These are phyloP conservation scores for Ephydatia muelleri DNA, from an alignment of 37 sponge, comb jelly and placozoan genomes.

Conservation along the genomic window DNA sequence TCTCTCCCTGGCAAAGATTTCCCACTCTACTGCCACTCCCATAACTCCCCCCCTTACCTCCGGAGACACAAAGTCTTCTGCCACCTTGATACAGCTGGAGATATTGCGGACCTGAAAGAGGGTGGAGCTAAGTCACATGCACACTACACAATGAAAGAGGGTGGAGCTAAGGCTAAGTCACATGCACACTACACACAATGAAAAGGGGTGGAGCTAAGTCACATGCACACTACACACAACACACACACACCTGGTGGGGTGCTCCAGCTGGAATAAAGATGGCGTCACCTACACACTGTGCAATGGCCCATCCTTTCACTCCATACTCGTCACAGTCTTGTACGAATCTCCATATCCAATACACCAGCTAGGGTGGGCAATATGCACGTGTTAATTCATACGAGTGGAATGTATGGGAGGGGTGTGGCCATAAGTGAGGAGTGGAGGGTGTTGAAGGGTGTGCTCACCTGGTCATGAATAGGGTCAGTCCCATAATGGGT, in stretches of 20 bases:
- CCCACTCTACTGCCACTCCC: no score
- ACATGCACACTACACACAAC: neutral
- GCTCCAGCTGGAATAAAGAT: conserved; percentile 98
- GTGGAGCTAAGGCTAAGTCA: conserved; percentile 7
- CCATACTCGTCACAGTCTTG: conserved; percentile 84
- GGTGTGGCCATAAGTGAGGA: no score
- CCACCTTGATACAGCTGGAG: conserved; percentile 89
- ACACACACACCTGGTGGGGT: conserved; percentile 87
- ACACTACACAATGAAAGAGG: neutral
- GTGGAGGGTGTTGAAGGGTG: no score
- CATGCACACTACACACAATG: no score
- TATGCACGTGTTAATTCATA: no score
- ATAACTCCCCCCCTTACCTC: conserved; percentile 54
- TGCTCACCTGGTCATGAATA: conserved; percentile 88
- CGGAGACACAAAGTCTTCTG: conserved; percentile 97
- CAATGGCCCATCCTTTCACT: conserved; percentile 90
- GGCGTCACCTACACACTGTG: conserved; percentile 93
- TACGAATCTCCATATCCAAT: conserved; percentile 81
- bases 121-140: no score
- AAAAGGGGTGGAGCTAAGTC: neutral
- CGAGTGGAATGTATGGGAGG: no score
- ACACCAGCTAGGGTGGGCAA: conserved; percentile 70
- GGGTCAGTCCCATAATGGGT: conserved; percentile 57
- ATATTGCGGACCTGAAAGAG: conserved; percentile 74
- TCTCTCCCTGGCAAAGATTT: no score